Conservation (phyloP, 2,113 vertebrate genomes). For the Periophthalmus modestus region DNA sequence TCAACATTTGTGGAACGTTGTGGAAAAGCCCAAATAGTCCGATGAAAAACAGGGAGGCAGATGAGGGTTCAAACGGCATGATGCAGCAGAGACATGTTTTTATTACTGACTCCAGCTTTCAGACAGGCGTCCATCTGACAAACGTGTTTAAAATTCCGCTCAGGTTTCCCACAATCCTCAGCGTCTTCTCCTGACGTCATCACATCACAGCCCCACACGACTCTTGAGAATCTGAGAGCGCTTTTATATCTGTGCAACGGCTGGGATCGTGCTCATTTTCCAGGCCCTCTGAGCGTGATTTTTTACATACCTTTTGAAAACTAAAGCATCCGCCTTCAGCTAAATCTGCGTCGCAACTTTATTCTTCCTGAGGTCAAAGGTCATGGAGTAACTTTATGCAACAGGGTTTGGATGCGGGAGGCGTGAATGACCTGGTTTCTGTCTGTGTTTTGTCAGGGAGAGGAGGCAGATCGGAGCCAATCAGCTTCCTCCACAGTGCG, state of each 20-base stretch:
- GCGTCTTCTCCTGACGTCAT: slow-evolving; percentile 5
- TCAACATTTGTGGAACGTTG: background rate
- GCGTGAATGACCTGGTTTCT: slow-evolving; percentile 7
- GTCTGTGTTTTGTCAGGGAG: background rate
- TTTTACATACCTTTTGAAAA: slow-evolving; percentile 1
- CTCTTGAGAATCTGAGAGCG: background rate
- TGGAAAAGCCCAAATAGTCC: slow-evolving; percentile 7
- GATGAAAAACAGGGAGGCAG: background rate
- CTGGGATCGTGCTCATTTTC: background rate
- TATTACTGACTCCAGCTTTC: slow-evolving; percentile 7
- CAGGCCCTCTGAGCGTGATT: background rate
- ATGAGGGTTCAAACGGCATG: slow-evolving; percentile 13
- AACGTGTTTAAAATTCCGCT: slow-evolving; percentile 13
- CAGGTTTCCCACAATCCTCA: slow-evolving; percentile 12
- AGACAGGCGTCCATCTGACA: slow-evolving; percentile 13
- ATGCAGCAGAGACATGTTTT: slow-evolving; percentile 7
- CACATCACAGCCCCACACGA: slow-evolving; percentile 1
- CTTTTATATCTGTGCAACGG: background rate
- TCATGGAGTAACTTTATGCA: slow-evolving; percentile 5
- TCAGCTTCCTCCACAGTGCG: slow-evolving; percentile 11
- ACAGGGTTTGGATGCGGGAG: background rate
- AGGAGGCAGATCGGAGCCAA: slow-evolving; percentile 2
- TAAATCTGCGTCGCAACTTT: background rate
- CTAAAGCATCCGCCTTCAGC: background rate
- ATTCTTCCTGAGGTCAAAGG: slow-evolving; percentile 1